A percentile compares a stretch with the other conserved stretches of the same genome.
These are phyloP conservation scores for Rousettus madagascariensis DNA, from an alignment of 2,797 vertebrate genomes.

Conservation along the genomic window DNA sequence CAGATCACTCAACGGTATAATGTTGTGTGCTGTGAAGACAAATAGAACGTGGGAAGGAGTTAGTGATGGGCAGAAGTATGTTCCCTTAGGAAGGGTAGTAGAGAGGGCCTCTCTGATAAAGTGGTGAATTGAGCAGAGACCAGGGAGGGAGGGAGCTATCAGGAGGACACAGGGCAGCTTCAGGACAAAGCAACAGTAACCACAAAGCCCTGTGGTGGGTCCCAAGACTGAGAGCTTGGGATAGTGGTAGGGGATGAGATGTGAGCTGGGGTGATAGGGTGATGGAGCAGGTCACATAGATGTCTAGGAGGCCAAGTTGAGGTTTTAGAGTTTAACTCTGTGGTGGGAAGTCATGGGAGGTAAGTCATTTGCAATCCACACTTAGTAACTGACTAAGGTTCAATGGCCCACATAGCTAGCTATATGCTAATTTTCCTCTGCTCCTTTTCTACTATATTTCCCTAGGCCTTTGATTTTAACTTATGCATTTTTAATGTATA, in stretches of 20 bases:
- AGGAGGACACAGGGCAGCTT: background rate
- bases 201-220: background rate
- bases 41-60: background rate
- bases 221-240: too few relatives aligned
- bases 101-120: background rate
- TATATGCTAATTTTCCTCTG: background rate
- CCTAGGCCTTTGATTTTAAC: background rate
- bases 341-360: background rate
- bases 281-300: background rate
- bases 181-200: background rate
- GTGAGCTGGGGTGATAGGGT: too few relatives aligned
- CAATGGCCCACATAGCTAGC: background rate
- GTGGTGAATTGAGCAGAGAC: background rate
- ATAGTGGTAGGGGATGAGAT: background rate
- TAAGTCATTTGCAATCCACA: background rate
- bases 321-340: background rate
- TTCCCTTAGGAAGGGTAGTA: background rate
- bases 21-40: background rate
- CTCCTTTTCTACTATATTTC: background rate
- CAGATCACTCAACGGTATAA: background rate
- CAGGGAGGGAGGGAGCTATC: background rate
- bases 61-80: background rate
- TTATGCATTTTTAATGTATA: background rate
- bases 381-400: background rate
- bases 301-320: too few relatives aligned